Evolutionary conservation across 2,888 invertebrate genomes (phyloP).

Genomic region (Tenthredo notha): DNA sequence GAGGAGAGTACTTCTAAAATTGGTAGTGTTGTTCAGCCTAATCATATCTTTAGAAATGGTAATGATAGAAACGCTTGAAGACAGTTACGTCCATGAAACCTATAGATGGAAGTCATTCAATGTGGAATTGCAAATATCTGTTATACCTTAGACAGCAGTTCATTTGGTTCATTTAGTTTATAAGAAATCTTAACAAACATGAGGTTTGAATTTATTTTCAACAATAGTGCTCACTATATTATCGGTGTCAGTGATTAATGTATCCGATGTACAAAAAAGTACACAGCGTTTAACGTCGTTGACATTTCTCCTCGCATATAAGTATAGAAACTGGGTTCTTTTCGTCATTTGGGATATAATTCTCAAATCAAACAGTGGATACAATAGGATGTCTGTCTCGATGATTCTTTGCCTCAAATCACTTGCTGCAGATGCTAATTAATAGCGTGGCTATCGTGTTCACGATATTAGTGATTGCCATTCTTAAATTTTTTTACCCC

Average conservation of each 20-base stretch:
- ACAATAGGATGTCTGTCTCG: conserved; percentile 21
- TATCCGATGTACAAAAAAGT: background rate
- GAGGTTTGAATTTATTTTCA: background rate
- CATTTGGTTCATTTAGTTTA: background rate
- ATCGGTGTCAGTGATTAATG: conserved; percentile 9
- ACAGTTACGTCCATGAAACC: background rate
- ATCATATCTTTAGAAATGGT: conserved; percentile 17
- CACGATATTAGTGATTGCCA: background rate
- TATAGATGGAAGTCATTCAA: conserved; percentile 8
- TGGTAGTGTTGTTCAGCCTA: background rate
- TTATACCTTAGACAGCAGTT: background rate
- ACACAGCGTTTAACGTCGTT: background rate
- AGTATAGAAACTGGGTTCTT: background rate
- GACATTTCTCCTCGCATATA: background rate
- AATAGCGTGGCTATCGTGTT: background rate
- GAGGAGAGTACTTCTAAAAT: background rate
- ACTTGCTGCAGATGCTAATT: background rate
- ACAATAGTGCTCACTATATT: background rate
- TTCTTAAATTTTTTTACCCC: background rate
- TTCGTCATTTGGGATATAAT: conserved; percentile 10
- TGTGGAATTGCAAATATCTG: background rate
- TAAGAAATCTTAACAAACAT: background rate
- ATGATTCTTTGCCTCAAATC: conserved; percentile 4
- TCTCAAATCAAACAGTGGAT: background rate
- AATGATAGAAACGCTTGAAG: background rate